Evolutionary conservation across 2,888 invertebrate genomes (phyloP).

Genomic region (Erpobdella octoculata): DNA sequence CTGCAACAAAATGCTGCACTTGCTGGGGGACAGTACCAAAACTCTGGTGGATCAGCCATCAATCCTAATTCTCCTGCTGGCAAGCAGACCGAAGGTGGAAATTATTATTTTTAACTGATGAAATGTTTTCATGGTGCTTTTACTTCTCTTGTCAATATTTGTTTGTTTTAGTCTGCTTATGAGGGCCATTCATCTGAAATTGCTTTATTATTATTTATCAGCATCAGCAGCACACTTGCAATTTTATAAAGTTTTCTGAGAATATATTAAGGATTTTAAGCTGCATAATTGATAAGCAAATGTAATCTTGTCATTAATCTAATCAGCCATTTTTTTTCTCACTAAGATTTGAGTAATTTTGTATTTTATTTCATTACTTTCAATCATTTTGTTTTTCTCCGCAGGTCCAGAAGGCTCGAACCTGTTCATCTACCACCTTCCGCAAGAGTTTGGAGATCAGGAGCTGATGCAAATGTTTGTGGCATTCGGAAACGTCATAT

Average conservation of each 20-base stretch:
- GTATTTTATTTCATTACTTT: not conserved
- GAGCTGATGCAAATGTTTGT: conserved; percentile 93
- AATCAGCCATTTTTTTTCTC: too few relatives aligned
- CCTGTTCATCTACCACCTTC: conserved; percentile 97
- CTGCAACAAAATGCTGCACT: conserved; percentile 41
- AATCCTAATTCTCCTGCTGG: conserved; percentile 50
- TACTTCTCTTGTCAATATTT: too few relatives aligned
- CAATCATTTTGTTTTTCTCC: not conserved
- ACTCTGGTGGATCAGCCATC: conserved; percentile 40
- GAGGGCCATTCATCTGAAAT: too few relatives aligned
- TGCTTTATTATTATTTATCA: too few relatives aligned
- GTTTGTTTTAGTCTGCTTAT: too few relatives aligned
- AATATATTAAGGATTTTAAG: not conserved
- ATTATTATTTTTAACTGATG: too few relatives aligned
- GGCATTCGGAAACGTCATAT: conserved; percentile 94
- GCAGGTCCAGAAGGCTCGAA: conserved; percentile 92
- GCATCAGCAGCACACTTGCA: too few relatives aligned
- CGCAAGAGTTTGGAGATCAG: conserved; percentile 93
- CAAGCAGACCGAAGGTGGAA: conserved; percentile 76
- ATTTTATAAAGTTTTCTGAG: not conserved
- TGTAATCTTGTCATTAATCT: too few relatives aligned
- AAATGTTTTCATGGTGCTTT: too few relatives aligned
- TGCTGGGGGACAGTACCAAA: not conserved
- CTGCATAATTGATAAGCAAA: too few relatives aligned
- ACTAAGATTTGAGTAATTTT: too few relatives aligned